These are phyloP conservation scores for Drosophila azteca DNA, from an alignment of 1,140 invertebrate species.

Conservation along the genomic window DNA sequence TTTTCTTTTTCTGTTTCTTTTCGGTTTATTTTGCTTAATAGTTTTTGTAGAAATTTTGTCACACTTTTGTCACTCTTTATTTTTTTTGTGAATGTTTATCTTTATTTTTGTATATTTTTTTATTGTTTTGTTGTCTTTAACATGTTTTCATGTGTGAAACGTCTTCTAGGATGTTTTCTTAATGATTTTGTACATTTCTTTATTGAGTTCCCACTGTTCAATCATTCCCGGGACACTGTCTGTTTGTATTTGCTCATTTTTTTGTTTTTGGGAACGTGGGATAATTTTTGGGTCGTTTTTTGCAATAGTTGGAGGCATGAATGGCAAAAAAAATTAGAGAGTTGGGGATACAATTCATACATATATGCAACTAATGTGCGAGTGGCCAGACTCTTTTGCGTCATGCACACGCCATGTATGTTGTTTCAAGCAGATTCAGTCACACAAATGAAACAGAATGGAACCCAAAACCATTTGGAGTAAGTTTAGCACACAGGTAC, in stretches of 20 bases:
- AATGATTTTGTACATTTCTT: slow-evolving; percentile 63
- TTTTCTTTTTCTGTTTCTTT: slow-evolving; percentile 21
- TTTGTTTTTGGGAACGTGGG: slow-evolving; percentile 69
- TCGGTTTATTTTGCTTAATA: slow-evolving; percentile 23
- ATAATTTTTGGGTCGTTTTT: slow-evolving; percentile 18
- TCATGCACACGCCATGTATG: neutral
- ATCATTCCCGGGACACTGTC: slow-evolving; percentile 50
- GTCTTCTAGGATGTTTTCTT: slow-evolving; percentile 58
- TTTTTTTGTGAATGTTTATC: slow-evolving; percentile 11
- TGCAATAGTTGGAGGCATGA: slow-evolving; percentile 5
- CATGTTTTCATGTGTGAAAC: slow-evolving; percentile 37
- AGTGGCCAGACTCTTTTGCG: neutral
- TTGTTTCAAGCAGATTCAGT: no score
- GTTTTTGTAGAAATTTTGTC: slow-evolving; percentile 35
- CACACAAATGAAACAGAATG: no score
- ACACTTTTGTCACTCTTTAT: neutral
- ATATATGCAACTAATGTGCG: neutral
- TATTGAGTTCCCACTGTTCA: slow-evolving; percentile 52
- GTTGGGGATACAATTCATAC: neutral
- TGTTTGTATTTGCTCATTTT: slow-evolving; percentile 24
- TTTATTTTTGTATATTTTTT: slow-evolving; percentile 8
- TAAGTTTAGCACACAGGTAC: no score
- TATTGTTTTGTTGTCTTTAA: slow-evolving; percentile 26
- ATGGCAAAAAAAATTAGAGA: slow-evolving; percentile 35
- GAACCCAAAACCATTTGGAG: no score